A percentile compares a stretch with the other conserved stretches of the same genome.
These are phyloP conservation scores for Trachemys scripta DNA, from an alignment of 2,113 vertebrate genomes.

Conservation along the genomic window DNA sequence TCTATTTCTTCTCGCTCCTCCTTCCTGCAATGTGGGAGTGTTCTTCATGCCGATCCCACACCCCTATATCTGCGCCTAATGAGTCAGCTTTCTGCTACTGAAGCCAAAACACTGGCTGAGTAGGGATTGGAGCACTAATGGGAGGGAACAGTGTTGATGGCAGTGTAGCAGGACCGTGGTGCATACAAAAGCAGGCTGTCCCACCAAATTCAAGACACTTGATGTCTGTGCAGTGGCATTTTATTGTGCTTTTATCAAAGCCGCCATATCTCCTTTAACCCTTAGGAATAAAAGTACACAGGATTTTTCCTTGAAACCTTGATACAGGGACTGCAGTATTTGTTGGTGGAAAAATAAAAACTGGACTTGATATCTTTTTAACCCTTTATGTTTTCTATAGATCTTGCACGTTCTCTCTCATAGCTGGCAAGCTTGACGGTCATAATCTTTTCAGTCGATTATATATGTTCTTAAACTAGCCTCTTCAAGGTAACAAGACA, in stretches of 20 bases:
- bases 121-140: not conserved
- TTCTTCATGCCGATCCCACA: not conserved
- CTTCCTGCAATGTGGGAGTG: not conserved
- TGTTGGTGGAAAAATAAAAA: conserved; percentile 49
- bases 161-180: not conserved
- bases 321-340: conserved; percentile 15
- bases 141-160: not conserved
- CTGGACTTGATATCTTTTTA: conserved; percentile 61
- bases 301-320: conserved; percentile 24
- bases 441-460: not conserved
- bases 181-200: not conserved
- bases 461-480: conserved; percentile 40
- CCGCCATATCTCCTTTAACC: conserved; percentile 8
- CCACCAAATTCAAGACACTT: not conserved
- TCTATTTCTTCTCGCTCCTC: not conserved
- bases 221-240: not conserved
- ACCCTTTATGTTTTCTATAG: conserved; percentile 55
- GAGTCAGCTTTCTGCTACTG: not conserved
- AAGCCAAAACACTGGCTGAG: not conserved
- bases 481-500: conserved; percentile 67
- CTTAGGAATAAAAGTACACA: not conserved
- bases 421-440: conserved; percentile 42
- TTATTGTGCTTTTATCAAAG: conserved; percentile 14
- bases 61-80: not conserved
- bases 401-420: conserved; percentile 31